These are phyloP conservation scores for Ganaspis brasiliensis DNA, from an alignment of 2,888 invertebrate species.

Conservation along the genomic window DNA sequence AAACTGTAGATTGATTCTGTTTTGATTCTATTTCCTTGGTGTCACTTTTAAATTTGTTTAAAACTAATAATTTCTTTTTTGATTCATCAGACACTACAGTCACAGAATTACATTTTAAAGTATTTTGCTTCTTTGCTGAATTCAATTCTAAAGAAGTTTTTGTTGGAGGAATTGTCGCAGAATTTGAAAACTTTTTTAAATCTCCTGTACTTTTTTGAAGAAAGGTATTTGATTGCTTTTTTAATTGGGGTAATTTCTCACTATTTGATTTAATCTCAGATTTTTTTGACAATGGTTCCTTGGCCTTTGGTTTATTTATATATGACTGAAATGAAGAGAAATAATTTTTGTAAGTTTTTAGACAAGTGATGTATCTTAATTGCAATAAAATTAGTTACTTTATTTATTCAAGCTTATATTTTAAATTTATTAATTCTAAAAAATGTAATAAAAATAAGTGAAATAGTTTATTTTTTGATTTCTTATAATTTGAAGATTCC, in stretches of 20 bases:
- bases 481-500: no score
- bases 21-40: not conserved
- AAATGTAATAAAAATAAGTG: no score
- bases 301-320: no score
- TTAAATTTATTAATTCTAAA: no score
- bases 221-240: no score
- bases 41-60: not conserved
- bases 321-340: not conserved
- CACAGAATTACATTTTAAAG: not conserved
- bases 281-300: no score
- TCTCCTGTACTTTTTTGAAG: not conserved
- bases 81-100: not conserved
- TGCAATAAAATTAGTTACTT: no score
- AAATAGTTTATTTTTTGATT: no score
- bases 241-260: no score
- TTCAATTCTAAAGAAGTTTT: not conserved
- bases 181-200: not conserved
- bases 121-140: not conserved
- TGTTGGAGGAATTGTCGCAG: not conserved
- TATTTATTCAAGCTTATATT: no score
- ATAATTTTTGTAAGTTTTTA: conserved; percentile 21
- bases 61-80: not conserved
- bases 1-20: not conserved
- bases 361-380: no score
- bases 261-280: no score